A percentile compares a stretch with the other conserved stretches of the same genome.
Evolutionary conservation across 1,140 invertebrate genomes (phyloP).

Genomic region (Bombus balteatus): DNA sequence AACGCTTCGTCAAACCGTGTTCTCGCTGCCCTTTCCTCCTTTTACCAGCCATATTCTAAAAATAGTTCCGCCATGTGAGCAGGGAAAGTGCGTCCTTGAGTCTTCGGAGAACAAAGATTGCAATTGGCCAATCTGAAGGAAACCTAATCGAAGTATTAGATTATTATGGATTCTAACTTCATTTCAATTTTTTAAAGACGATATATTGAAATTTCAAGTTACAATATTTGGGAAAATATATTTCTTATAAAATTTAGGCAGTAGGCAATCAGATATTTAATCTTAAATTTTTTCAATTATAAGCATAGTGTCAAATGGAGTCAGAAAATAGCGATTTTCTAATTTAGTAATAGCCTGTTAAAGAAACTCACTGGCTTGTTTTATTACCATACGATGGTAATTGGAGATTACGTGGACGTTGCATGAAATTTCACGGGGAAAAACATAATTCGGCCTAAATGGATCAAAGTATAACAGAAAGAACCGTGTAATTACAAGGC

Average conservation of each 20-base stretch:
- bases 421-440: background rate
- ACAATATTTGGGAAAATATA: background rate
- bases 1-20: background rate
- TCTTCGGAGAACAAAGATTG: background rate
- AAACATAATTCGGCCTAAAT: constrained; percentile 21
- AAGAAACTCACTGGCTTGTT: background rate
- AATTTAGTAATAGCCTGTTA: background rate
- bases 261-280: background rate
- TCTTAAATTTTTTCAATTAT: background rate
- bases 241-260: background rate
- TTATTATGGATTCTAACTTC: background rate
- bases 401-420: constrained; percentile 7
- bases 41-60: constrained; percentile 21
- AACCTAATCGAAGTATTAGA: background rate
- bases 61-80: constrained; percentile 4
- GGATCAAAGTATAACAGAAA: background rate
- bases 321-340: background rate
- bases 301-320: background rate
- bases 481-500: constrained; percentile 20
- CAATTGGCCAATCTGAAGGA: background rate
- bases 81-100: constrained; percentile 2
- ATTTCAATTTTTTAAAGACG: too few species aligned
- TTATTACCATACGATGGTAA: background rate
- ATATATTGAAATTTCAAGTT: too few species aligned
- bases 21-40: constrained; percentile 6